phyloP scores from a whole-genome alignment of 2,113 vertebrate genomes.

The Phodopus roborovskii region DNA sequence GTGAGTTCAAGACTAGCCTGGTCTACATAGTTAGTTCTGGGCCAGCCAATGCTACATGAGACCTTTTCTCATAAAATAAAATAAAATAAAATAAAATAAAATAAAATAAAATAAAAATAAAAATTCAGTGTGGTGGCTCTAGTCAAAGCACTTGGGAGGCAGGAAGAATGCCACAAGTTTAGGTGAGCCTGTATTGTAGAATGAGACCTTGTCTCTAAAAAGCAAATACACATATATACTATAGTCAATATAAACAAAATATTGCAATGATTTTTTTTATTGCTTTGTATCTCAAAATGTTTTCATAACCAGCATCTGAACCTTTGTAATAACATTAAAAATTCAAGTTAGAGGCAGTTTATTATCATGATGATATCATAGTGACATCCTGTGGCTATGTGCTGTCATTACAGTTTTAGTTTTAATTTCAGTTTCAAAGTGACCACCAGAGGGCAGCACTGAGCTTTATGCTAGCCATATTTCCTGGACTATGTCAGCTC shows the following conservation, averaged over 20 bases:
- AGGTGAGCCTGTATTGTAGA: not conserved
- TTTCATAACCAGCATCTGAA: not conserved
- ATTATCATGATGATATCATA: slow-evolving; percentile 8
- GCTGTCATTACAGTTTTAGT: not conserved
- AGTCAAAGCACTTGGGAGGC: not conserved
- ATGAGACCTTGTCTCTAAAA: not conserved
- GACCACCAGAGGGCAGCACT: slow-evolving; percentile 57
- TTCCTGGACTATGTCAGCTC: not conserved
- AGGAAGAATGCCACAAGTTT: not conserved
- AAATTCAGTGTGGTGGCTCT: not conserved
- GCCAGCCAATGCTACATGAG: not conserved
- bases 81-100: not conserved
- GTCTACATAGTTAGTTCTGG: not conserved
- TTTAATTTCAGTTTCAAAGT: slow-evolving; percentile 25
- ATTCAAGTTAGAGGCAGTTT: not conserved
- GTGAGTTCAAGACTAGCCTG: not conserved
- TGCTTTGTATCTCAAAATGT: slow-evolving; percentile 14
- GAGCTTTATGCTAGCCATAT: not conserved
- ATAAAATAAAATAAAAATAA: not conserved
- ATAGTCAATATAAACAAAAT: not conserved
- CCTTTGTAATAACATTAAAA: not conserved
- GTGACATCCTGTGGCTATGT: slow-evolving; percentile 65
- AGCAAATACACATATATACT: not conserved
- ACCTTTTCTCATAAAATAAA: not conserved
- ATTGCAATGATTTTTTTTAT: slow-evolving; percentile 16